Evolutionary conservation across 2,113 vertebrate genomes (phyloP).

Genomic region (Solenodon paradoxus): DNA sequence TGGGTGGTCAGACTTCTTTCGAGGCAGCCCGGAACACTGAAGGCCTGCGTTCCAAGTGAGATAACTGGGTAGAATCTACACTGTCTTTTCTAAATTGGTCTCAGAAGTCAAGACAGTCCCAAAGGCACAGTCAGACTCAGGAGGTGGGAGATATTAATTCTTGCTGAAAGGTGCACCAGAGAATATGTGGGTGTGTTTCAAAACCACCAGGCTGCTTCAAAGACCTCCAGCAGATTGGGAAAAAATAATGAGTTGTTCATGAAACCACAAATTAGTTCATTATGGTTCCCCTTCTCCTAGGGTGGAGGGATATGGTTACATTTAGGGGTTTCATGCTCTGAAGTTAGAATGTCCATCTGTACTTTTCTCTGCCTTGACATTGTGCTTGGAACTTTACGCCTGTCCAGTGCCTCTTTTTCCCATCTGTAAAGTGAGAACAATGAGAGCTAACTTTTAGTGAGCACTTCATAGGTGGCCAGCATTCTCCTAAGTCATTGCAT

Average conservation of each 20-base stretch:
- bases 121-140: background rate
- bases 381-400: background rate
- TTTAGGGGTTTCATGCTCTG: background rate
- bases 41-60: background rate
- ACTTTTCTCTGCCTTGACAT: background rate
- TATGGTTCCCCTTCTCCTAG: background rate
- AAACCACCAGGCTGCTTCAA: background rate
- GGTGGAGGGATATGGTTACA: background rate
- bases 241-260: constrained; percentile 44
- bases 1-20: background rate
- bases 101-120: background rate
- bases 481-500: background rate
- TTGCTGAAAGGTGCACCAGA: background rate
- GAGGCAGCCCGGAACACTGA: background rate
- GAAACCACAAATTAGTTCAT: constrained; percentile 34
- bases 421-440: too few species aligned
- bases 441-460: background rate
- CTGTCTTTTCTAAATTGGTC: background rate
- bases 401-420: background rate
- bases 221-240: constrained; percentile 27
- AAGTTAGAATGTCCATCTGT: background rate
- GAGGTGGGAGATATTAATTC: background rate
- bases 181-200: constrained; percentile 23
- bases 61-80: background rate
- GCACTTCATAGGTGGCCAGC: background rate